Base-by-base conservation (phyloP, 2,113 vertebrate genomes). In the Dendropsophus ebraccatus region DNA sequence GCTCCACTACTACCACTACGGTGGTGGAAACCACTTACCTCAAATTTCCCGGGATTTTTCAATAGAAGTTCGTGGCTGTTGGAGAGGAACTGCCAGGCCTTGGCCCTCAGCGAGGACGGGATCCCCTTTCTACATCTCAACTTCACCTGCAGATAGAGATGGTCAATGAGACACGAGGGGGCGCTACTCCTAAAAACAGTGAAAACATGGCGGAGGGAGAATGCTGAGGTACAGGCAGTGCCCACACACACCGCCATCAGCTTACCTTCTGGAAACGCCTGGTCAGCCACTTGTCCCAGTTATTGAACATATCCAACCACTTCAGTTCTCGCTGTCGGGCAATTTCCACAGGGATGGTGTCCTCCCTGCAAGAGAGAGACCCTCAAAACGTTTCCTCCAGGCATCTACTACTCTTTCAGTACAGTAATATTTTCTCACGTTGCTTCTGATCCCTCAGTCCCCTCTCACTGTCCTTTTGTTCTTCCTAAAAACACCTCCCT, bases 221-320 rank as follows among this genome's bases (percentile, higher is more conserved):
- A 8, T 8, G 3, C 41, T 41, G n/a, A n/a, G n/a, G n/a, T n/a
- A n/a, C n/a, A n/a, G n/a, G n/a, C n/a, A n/a, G n/a, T n/a, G n/a
- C n/a, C n/a, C n/a, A n/a, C n/a, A n/a, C n/a, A n/a, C n/a, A n/a
- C n/a, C n/a, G n/a, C n/a, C n/a, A 17, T 32, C 41, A 41, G 30
- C 91, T 90, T 91, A 98, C 97, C 96, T 98, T 98, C 87, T 96
- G 96, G 89, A 97, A 97, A 82, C 96, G 94, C 73, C 96, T 94
- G 35, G 93, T 93, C 54, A 97, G 75, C 97, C 97, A 98, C 82
- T 98, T 98, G 91, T 98, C 96, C 97, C 97, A 98, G 89, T 94
- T 91, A 88, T 78, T 89, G 91, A 98, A 96, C 97, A 97, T 98
- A 28, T 98, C 96, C 54, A 98, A 89, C 97, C 97, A 98, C 81